Percentiles rank a stretch among this genome's conserved stretches.
These are phyloP conservation scores for Drosophila paramelanica DNA, from an alignment of 2,888 invertebrate species.

Conservation along the genomic window DNA sequence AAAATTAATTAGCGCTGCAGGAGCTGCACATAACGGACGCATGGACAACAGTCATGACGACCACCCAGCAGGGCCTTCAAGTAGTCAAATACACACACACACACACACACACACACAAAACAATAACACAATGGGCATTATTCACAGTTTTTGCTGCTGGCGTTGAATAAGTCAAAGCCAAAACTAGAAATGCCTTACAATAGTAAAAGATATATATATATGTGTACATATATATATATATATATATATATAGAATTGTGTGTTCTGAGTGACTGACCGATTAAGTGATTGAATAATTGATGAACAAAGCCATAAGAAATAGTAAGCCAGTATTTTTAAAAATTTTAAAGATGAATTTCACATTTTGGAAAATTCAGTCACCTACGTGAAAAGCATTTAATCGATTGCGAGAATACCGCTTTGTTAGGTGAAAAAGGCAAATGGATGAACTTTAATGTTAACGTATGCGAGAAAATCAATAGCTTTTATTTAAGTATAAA, in stretches of 20 bases:
- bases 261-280: not conserved
- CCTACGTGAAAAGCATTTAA: too few relatives aligned
- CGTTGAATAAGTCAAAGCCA: slow-evolving; percentile 48
- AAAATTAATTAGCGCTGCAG: slow-evolving; percentile 81
- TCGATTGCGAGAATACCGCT: too few relatives aligned
- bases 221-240: too few relatives aligned
- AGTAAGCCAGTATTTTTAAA: too few relatives aligned
- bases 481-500: too few relatives aligned
- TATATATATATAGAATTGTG: not conserved
- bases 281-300: not conserved
- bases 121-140: slow-evolving; percentile 9
- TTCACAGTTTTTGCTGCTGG: slow-evolving; percentile 19
- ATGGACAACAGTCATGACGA: slow-evolving; percentile 19
- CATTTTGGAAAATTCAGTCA: too few relatives aligned
- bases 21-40: slow-evolving; percentile 63
- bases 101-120: slow-evolving; percentile 10
- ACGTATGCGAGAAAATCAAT: too few relatives aligned
- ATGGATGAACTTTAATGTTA: too few relatives aligned
- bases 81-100: slow-evolving; percentile 20
- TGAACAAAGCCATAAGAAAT: too few relatives aligned
- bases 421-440: too few relatives aligned
- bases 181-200: slow-evolving; percentile 54
- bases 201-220: not conserved
- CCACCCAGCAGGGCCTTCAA: slow-evolving; percentile 26
- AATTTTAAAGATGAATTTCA: too few relatives aligned